Evolutionary conservation across 2,113 vertebrate species (phyloP).

Genomic region (Pedionomus torquatus): DNA sequence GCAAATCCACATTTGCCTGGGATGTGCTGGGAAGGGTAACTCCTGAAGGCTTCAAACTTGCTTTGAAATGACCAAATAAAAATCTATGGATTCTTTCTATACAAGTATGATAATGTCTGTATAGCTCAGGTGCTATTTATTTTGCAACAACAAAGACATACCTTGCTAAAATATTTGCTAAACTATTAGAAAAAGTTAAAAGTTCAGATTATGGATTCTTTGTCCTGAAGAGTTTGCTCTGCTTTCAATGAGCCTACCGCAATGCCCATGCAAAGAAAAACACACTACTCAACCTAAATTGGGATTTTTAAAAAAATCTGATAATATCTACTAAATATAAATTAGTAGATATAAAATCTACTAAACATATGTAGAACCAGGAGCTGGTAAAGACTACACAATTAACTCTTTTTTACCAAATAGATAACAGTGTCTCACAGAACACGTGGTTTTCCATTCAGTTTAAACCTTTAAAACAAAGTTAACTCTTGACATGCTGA

Average conservation of each 20-base stretch:
- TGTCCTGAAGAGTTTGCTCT: neutral
- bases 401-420: neutral
- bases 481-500: neutral
- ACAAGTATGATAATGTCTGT: accelerated
- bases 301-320: neutral
- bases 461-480: neutral
- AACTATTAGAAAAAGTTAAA: neutral
- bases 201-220: neutral
- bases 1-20: neutral
- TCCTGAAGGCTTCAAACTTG: neutral
- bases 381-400: neutral
- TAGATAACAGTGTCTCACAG: accelerated
- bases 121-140: neutral
- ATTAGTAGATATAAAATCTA: no score
- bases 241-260: neutral
- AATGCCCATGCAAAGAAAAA: neutral
- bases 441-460: neutral
- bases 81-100: neutral
- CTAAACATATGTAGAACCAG: no score
- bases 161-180: neutral
- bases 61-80: neutral
- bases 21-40: neutral
- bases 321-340: no score
- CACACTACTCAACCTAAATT: neutral
- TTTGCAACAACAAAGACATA: neutral